Percentiles rank a stretch among this genome's conserved stretches.
These are phyloP conservation scores for Myripristis murdjan DNA, from an alignment of 2,797 vertebrate species.

Conservation along the genomic window DNA sequence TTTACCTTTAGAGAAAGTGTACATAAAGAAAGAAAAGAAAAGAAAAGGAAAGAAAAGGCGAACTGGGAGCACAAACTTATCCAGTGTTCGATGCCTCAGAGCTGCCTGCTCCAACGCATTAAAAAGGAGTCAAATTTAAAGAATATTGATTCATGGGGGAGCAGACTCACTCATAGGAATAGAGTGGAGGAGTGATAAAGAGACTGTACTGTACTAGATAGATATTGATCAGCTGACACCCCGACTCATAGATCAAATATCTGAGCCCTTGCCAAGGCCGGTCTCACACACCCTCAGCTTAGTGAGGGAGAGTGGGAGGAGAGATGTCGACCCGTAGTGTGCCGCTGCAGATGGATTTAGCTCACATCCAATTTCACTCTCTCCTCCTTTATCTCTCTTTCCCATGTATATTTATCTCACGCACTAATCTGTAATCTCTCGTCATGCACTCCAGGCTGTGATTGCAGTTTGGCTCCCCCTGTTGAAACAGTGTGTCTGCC, in stretches of 20 bases:
- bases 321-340: no score
- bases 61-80: not conserved
- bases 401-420: no score
- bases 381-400: constrained; percentile 1
- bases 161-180: constrained; percentile 9
- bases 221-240: constrained; percentile 41
- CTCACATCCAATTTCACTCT: not conserved
- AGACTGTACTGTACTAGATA: constrained; percentile 15
- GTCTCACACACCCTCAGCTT: constrained; percentile 6
- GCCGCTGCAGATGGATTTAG: no score
- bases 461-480: no score
- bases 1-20: not conserved
- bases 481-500: no score
- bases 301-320: constrained; percentile 13
- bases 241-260: constrained; percentile 32
- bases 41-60: not conserved
- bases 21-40: no score
- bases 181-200: constrained; percentile 26
- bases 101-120: not conserved
- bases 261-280: constrained; percentile 5
- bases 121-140: constrained; percentile 14
- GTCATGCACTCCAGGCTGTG: no score
- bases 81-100: not conserved
- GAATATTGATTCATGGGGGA: constrained; percentile 26
- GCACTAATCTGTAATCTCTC: no score